Percentiles rank a stretch among this genome's conserved stretches.
Conservation (phyloP, 1,140 invertebrate genomes). For the Caenorhabditis brenneri region DNA sequence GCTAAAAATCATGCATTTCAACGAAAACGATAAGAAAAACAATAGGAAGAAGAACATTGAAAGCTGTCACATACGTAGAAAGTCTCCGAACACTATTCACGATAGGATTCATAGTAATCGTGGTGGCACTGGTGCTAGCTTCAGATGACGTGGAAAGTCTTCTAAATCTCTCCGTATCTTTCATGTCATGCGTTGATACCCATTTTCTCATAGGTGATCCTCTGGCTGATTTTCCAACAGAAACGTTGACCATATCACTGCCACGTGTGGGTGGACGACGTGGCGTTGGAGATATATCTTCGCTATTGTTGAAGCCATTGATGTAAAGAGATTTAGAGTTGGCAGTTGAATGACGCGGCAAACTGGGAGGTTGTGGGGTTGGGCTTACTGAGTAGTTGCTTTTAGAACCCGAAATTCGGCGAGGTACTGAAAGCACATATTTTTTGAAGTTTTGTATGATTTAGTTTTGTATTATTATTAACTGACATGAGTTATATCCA, state of each 20-base stretch:
- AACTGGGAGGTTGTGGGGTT: neutral
- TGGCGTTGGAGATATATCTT: neutral
- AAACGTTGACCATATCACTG: constrained; percentile 44
- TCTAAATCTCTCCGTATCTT: constrained; percentile 21
- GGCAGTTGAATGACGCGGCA: neutral
- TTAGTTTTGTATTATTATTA: too few species aligned
- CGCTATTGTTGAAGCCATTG: neutral
- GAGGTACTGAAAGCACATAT: constrained; percentile 3
- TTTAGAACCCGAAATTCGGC: neutral
- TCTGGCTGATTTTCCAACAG: constrained; percentile 17
- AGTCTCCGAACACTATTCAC: constrained; percentile 33
- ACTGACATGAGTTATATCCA: neutral
- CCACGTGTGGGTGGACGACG: constrained; percentile 28
- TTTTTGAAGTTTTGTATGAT: too few species aligned
- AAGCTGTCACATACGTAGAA: constrained; percentile 1
- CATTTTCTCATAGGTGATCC: constrained; percentile 48
- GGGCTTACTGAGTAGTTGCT: neutral
- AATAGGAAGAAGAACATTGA: neutral
- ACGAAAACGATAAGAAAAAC: neutral
- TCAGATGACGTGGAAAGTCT: constrained; percentile 6
- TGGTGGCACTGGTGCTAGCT: constrained; percentile 1
- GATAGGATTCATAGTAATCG: constrained; percentile 3
- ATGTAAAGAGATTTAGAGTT: neutral
- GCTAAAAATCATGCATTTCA: neutral
- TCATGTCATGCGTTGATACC: constrained; percentile 33